A percentile compares a stretch with the other conserved stretches of the same genome.
Conservation (phyloP, 1,140 invertebrate species). For the Octopus bimaculoides region DNA sequence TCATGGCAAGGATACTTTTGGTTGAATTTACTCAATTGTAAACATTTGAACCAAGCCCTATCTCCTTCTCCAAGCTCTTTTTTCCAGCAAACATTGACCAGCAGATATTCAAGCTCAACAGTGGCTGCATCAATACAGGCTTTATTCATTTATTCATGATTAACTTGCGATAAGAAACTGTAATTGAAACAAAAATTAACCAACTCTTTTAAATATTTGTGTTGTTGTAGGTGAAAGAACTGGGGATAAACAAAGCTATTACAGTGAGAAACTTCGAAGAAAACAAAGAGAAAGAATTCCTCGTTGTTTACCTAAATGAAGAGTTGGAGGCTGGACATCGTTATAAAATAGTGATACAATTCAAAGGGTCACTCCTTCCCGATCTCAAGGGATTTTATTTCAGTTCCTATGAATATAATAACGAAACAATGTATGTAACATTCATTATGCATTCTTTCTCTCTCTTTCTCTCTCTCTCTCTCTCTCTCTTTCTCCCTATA, state of each 20-base stretch:
- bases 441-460: neutral
- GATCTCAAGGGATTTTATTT: constrained; percentile 60
- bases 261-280: neutral
- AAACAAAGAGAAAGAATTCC: neutral
- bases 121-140: too few species aligned
- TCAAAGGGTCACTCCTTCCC: constrained; percentile 69
- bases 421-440: constrained; percentile 38
- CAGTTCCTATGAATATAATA: constrained; percentile 39
- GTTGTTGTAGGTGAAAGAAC: too few species aligned
- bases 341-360: constrained; percentile 64
- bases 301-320: neutral
- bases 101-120: too few species aligned
- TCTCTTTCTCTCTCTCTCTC: neutral
- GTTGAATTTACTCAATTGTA: too few species aligned
- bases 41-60: too few species aligned
- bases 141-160: too few species aligned
- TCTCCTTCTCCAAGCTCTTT: too few species aligned
- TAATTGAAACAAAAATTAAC: too few species aligned
- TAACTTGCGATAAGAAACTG: too few species aligned
- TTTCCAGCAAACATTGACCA: too few species aligned
- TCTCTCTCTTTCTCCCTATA: neutral
- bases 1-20: too few species aligned
- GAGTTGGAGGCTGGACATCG: neutral
- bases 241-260: neutral
- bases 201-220: too few species aligned